phyloP scores from a whole-genome alignment of 2,888 invertebrate species.

The Trileptium ribeirensis region DNA sequence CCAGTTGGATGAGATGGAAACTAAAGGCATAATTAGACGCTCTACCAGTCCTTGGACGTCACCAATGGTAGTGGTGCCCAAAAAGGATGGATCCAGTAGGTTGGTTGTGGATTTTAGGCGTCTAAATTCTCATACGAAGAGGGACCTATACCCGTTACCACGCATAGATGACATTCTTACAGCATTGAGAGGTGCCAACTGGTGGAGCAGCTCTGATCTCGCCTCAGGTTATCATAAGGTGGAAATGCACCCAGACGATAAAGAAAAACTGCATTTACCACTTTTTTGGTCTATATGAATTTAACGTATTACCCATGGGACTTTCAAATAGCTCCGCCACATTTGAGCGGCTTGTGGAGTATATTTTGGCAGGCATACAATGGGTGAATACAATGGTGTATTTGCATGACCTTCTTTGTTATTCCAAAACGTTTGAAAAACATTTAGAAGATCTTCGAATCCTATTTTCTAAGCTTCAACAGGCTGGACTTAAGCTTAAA shows the following conservation, averaged over 20 bases:
- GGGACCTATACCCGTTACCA: slow-evolving; percentile 11
- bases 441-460: neutral
- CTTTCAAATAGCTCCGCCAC: slow-evolving; percentile 31
- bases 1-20: neutral
- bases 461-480: neutral
- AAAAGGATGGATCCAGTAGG: slow-evolving; percentile 8
- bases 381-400: slow-evolving; percentile 10
- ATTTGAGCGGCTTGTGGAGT: slow-evolving; percentile 29
- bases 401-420: slow-evolving; percentile 13
- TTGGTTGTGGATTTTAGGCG: slow-evolving; percentile 5
- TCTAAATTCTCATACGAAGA: neutral
- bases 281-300: slow-evolving; percentile 32
- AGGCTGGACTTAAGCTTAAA: neutral
- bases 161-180: neutral
- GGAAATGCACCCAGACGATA: slow-evolving; percentile 21
- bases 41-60: slow-evolving; percentile 8
- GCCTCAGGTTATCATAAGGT: slow-evolving; percentile 23
- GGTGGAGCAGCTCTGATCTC: slow-evolving; percentile 18
- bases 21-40: slow-evolving; percentile 1
- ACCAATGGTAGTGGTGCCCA: slow-evolving; percentile 4
- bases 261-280: no score
- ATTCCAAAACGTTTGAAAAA: neutral
- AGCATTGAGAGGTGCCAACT: neutral
- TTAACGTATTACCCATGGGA: slow-evolving; percentile 31
- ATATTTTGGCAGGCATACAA: neutral